These are phyloP conservation scores for Gallinago jamesoni DNA, from an alignment of 2,113 vertebrate genomes.

Conservation along the genomic window DNA sequence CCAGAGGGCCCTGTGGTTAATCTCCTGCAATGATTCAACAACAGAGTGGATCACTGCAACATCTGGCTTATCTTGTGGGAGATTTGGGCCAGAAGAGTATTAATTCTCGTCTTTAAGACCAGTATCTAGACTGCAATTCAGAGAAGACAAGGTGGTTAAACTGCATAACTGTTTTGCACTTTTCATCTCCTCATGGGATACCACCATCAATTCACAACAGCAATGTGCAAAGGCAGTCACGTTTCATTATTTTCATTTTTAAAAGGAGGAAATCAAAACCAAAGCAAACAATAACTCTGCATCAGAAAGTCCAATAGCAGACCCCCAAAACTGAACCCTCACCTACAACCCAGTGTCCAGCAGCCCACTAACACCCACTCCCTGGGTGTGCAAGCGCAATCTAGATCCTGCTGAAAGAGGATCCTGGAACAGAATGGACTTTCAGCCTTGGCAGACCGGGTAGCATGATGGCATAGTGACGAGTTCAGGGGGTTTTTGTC, in stretches of 20 bases:
- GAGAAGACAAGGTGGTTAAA: neutral
- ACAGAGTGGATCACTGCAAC: neutral
- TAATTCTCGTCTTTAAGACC: neutral
- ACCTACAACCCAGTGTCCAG: neutral
- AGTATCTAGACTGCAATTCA: neutral
- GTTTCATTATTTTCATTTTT: neutral
- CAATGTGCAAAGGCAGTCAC: neutral
- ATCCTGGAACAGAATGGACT: neutral
- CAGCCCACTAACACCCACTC: neutral
- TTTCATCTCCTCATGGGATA: neutral
- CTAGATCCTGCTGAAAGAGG: neutral
- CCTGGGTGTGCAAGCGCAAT: neutral
- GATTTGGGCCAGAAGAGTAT: neutral
- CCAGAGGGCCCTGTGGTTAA: neutral
- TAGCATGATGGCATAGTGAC: neutral
- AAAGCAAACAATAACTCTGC: neutral
- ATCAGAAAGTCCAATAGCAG: neutral
- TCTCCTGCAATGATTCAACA: neutral
- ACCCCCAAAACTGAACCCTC: neutral
- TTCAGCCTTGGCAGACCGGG: neutral
- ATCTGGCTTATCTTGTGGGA: neutral
- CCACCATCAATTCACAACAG: neutral
- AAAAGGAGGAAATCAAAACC: neutral
- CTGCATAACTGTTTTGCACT: neutral
- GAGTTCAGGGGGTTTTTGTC: no score